phyloP scores from a whole-genome alignment of 1,140 invertebrate species.

The Lasaia peninsularis region DNA sequence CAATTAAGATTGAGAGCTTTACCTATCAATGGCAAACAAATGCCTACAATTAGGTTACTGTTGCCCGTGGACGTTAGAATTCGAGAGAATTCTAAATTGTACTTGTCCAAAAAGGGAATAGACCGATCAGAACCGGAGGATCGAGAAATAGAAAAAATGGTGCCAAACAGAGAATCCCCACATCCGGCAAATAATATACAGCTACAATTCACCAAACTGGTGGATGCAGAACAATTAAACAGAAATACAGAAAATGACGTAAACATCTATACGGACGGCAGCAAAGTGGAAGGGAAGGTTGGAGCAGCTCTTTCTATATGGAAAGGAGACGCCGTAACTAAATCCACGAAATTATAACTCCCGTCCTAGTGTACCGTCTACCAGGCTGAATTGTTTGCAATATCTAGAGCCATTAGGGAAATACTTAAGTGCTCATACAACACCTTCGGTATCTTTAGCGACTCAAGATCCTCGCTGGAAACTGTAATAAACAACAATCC shows the following conservation, averaged over 20 bases:
- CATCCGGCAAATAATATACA: neutral
- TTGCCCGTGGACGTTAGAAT: no score
- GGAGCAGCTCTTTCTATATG: neutral
- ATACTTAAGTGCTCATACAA: neutral
- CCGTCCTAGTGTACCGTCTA: neutral
- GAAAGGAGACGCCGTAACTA: neutral
- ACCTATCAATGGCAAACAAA: no score
- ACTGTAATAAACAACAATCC: neutral
- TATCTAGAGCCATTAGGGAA: neutral
- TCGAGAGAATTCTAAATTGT: no score
- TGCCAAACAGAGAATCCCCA: no score
- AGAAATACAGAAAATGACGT: neutral
- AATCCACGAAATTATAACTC: neutral
- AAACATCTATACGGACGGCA: neutral
- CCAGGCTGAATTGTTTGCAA: neutral
- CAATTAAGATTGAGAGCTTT: no score
- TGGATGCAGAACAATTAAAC: neutral
- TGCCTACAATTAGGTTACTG: no score
- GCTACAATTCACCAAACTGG: neutral
- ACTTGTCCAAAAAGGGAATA: no score
- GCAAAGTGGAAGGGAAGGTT: no score
- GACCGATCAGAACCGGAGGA: no score
- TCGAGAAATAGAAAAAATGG: no score
- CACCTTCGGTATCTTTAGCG: neutral
- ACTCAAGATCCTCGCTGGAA: neutral